Percentiles rank a stretch among this genome's conserved stretches.
Evolutionary conservation across 2,797 vertebrate species (phyloP).

Genomic region (Euphonia xanthogaster): DNA sequence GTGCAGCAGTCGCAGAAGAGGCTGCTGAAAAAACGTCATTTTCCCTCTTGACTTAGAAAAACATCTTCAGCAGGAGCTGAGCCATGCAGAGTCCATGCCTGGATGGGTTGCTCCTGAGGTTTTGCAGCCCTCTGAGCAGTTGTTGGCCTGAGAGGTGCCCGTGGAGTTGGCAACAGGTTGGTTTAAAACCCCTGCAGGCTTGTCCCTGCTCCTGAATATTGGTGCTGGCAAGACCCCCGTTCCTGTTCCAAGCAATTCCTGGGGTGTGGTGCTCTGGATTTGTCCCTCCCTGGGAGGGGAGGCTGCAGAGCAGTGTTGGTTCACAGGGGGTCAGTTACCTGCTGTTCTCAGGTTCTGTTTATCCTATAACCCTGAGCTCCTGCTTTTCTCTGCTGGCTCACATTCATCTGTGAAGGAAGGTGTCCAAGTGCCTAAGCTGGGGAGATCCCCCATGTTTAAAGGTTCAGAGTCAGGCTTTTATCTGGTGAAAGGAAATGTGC

Average conservation of each 20-base stretch:
- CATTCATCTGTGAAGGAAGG: neutral
- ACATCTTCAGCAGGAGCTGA: neutral
- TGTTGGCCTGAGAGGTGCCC: neutral
- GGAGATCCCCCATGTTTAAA: neutral
- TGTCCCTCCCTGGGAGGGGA: neutral
- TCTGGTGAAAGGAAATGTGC: neutral
- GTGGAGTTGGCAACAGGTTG: accelerated
- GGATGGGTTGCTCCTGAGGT: neutral
- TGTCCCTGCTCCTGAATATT: neutral
- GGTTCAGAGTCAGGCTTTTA: neutral
- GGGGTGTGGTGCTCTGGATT: neutral
- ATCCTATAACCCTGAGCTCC: neutral
- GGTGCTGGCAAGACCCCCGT: neutral
- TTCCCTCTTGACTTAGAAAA: neutral
- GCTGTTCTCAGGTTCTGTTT: neutral
- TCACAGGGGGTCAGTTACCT: neutral
- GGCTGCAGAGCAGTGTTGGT: neutral
- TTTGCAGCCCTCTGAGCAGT: neutral
- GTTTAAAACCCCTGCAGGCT: neutral
- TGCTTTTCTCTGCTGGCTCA: neutral
- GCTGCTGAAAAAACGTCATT: neutral
- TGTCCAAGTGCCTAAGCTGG: neutral
- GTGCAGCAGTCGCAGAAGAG: neutral
- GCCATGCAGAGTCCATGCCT: neutral
- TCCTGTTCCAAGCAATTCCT: neutral